A percentile compares a stretch with the other conserved stretches of the same genome.
These are phyloP conservation scores for Phallusia fumigata DNA, from an alignment of 23 tunicate genomes.

Conservation along the genomic window DNA sequence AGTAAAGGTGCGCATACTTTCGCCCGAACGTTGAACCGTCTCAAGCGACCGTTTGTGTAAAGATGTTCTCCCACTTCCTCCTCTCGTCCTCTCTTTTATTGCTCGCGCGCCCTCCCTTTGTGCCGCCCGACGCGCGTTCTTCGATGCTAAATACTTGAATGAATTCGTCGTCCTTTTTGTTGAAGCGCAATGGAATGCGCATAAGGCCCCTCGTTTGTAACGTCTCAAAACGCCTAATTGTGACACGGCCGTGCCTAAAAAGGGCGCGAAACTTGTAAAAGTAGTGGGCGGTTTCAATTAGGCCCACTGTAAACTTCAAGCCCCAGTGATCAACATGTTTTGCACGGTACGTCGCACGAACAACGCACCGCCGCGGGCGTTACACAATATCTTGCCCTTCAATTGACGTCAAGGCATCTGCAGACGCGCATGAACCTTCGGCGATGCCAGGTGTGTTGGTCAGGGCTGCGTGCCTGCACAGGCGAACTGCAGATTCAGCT, in stretches of 20 bases:
- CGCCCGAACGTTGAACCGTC: neutral
- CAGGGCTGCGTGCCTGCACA: neutral
- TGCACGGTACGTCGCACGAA: no score
- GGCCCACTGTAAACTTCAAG: no score
- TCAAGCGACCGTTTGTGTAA: neutral
- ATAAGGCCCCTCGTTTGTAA: no score
- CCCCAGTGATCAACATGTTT: no score
- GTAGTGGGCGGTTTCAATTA: no score
- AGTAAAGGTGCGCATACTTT: slow-evolving; percentile 8
- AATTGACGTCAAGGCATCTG: no score
- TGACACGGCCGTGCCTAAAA: no score
- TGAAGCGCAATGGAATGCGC: no score
- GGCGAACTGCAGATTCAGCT: neutral
- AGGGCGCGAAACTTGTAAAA: no score
- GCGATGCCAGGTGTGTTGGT: neutral
- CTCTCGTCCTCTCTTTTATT: neutral
- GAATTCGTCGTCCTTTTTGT: neutral
- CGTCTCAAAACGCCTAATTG: no score
- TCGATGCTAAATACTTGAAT: neutral
- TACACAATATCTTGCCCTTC: no score
- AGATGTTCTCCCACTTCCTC: neutral
- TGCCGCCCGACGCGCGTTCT: neutral
- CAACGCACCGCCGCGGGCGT: no score
- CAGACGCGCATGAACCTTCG: neutral
- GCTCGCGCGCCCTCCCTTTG: neutral